Evolutionary conservation across 2,888 invertebrate genomes (phyloP).

Genomic region (Reticulitermes lucifugus): DNA sequence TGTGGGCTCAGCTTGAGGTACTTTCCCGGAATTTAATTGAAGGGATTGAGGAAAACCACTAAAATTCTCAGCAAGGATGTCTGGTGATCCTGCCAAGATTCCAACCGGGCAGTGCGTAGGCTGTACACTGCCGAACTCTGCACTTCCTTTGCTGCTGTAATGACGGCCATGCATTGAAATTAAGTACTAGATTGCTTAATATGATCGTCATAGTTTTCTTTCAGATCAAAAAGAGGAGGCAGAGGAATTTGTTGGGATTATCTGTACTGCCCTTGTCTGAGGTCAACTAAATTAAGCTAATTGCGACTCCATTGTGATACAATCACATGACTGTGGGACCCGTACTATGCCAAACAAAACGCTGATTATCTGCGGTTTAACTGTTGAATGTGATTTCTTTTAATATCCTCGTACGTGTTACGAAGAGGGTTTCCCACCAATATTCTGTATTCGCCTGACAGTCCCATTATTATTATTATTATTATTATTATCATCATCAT

Average conservation of each 20-base stretch:
- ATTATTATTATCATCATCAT: no score
- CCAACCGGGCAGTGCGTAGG: not conserved
- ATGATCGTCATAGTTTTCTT: conserved; percentile 1
- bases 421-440: no score
- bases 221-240: not conserved
- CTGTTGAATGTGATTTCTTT: no score
- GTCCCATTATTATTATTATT: no score
- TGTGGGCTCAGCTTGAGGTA: no score
- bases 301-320: conserved; percentile 12
- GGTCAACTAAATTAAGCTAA: conserved; percentile 29
- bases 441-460: no score
- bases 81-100: no score
- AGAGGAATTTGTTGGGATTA: not conserved
- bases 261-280: not conserved
- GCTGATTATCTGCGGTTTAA: not conserved
- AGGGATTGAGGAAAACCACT: no score
- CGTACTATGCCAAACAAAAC: not conserved
- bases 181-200: conserved; percentile 7
- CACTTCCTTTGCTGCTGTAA: not conserved
- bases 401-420: no score
- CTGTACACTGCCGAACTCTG: not conserved
- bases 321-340: not conserved
- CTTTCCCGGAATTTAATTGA: no score
- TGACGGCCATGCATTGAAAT: not conserved
- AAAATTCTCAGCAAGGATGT: no score